Base-by-base conservation (phyloP, 2,888 invertebrate species). In the Andrena fulva region DNA sequence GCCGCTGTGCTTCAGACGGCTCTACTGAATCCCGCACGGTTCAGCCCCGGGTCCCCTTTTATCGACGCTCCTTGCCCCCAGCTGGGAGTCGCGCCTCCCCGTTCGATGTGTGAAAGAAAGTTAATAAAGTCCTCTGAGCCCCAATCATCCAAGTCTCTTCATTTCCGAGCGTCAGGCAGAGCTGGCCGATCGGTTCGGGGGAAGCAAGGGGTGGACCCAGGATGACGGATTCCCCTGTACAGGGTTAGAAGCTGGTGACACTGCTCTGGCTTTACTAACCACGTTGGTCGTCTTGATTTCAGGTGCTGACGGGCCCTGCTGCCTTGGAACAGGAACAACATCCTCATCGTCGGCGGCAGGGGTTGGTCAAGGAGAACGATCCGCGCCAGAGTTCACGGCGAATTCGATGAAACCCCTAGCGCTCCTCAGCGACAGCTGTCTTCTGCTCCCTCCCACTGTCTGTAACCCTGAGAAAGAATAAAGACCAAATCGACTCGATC, bases 11-110 rank as follows among this genome's bases (percentile, higher is more conserved):
- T 86, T 90, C 81, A 87, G 77, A 20, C 85, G 84, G 35, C 83
- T 90, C 52, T 91, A 91, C 62, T 90, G 82, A 90, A 54, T n/a
- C 24, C 20, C 16, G 8, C 10, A 24, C 12, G 42, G 42, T 42
- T 16, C 42, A 42, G 42, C 42, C 16, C 42, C 4, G 16, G 42
- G 3, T 16, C 42, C 42, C 42, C 16, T 2, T 12, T 56, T 12
- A 24, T 20, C 56, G 10, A 24, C 24, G 20, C 56, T 4, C 27
- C 24, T 8, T 27, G 10, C 4, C 1, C 10, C 8, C 56, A 8
- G n/a, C 24, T 7, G 4, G 2, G n/a, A 16, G 16, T 27, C 24
- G 20, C 27, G 2, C 59, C 24, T 52, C 29, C 24, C 16, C 5
- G 60, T n/a, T 70, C 50, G 42, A 71, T 80, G 56, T 72, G 72